These are phyloP conservation scores for Bombus polaris DNA, from an alignment of 1,140 invertebrate genomes.

Conservation along the genomic window DNA sequence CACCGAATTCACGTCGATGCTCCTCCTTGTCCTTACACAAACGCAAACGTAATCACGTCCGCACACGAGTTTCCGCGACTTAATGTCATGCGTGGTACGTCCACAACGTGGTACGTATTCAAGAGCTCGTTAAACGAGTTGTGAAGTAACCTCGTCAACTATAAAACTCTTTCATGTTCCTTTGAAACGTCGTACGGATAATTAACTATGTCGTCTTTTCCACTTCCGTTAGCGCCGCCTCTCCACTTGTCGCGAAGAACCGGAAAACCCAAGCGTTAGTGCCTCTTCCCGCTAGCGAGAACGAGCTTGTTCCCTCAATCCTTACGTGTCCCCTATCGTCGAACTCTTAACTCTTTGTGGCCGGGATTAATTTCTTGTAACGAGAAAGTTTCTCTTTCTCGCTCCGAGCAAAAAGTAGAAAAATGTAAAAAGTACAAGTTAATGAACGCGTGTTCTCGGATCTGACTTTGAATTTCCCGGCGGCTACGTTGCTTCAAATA, in stretches of 20 bases:
- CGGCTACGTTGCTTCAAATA: neutral
- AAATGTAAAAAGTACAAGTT: neutral
- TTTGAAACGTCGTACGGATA: slow-evolving; percentile 49
- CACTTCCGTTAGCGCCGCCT: slow-evolving; percentile 31
- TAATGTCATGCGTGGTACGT: neutral
- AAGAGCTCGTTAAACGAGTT: slow-evolving; percentile 50
- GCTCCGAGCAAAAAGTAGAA: neutral
- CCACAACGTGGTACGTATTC: neutral
- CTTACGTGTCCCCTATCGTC: neutral
- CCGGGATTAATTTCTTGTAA: slow-evolving; percentile 18
- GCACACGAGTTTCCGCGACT: neutral
- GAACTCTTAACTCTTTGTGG: neutral
- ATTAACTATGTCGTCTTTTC: slow-evolving; percentile 56
- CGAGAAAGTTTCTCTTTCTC: neutral
- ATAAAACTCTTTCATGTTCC: slow-evolving; percentile 47
- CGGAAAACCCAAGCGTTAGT: slow-evolving; percentile 35
- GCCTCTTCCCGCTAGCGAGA: slow-evolving; percentile 5
- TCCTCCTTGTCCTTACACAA: neutral
- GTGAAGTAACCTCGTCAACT: slow-evolving; percentile 48
- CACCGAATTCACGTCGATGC: no score
- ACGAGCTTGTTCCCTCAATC: slow-evolving; percentile 25
- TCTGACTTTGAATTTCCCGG: no score
- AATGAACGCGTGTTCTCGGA: neutral
- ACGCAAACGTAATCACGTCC: neutral
- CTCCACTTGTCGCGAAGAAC: slow-evolving; percentile 23